Conservation (phyloP, 2,113 vertebrate species). For the Chaetura pelagica region DNA sequence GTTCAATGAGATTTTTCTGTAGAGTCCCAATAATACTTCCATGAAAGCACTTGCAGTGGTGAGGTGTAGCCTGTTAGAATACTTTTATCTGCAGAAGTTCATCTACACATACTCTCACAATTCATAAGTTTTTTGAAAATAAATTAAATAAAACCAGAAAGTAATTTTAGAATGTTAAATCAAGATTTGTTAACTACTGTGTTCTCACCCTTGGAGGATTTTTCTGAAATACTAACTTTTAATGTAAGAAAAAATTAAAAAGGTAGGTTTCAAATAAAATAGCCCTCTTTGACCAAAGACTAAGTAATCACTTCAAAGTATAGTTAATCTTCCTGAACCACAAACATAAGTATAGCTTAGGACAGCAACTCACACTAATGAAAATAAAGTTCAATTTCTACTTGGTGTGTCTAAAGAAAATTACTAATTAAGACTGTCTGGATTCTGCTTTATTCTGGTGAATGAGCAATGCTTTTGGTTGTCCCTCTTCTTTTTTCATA, state of each 20-base stretch:
- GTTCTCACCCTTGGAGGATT: neutral
- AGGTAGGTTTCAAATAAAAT: neutral
- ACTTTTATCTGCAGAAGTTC: neutral
- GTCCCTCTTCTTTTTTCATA: neutral
- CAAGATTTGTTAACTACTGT: neutral
- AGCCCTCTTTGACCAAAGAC: neutral
- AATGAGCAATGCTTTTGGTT: constrained; percentile 11
- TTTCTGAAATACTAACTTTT: neutral
- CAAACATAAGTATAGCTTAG: neutral
- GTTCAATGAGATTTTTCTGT: neutral
- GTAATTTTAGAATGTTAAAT: neutral
- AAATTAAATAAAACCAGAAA: neutral
- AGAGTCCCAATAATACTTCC: neutral
- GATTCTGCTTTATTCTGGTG: neutral
- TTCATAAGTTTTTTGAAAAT: neutral
- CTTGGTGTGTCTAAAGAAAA: neutral
- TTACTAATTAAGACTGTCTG: constrained; percentile 19
- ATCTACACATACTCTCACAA: neutral
- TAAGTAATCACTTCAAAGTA: neutral
- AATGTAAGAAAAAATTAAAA: neutral
- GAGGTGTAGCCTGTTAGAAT: neutral
- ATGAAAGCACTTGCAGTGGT: neutral
- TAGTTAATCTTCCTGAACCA: neutral
- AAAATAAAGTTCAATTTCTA: constrained; percentile 23
- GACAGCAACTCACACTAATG: neutral